A percentile compares a stretch with the other conserved stretches of the same genome.
Evolutionary conservation across 2,888 invertebrate species (phyloP).

Genomic region (Brachyopa scutellaris): DNA sequence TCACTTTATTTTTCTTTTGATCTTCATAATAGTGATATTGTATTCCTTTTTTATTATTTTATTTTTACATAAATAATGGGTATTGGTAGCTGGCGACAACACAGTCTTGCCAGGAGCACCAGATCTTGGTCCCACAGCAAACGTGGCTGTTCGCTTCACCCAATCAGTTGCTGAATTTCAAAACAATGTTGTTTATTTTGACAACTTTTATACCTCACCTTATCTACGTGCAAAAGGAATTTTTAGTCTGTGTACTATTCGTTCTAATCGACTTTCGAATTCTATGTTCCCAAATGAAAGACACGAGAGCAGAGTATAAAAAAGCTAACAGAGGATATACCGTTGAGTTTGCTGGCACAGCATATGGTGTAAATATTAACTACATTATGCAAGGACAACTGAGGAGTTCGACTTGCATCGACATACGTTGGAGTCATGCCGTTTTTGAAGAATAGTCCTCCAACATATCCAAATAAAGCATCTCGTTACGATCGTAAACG

Average conservation of each 20-base stretch:
- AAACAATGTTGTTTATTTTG: neutral
- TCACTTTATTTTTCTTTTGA: neutral
- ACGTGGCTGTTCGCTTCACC: constrained; percentile 1
- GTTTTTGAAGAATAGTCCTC: too few relatives aligned
- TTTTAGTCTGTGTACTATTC: constrained; percentile 29
- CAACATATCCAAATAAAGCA: too few relatives aligned
- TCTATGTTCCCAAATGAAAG: neutral
- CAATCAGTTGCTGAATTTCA: neutral
- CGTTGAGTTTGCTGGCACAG: neutral
- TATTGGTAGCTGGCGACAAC: neutral
- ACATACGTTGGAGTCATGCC: too few relatives aligned
- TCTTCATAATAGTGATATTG: neutral
- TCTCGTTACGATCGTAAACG: too few relatives aligned
- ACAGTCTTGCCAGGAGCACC: neutral
- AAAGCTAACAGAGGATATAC: neutral
- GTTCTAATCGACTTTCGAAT: constrained; percentile 29
- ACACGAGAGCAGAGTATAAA: neutral
- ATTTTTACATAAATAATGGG: too few relatives aligned
- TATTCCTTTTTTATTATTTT: too few relatives aligned
- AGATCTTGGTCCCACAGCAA: constrained; percentile 6
- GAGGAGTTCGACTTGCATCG: too few relatives aligned
- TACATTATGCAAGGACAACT: too few relatives aligned
- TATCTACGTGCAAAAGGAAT: constrained; percentile 31
- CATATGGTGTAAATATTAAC: neutral
- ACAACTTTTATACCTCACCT: neutral